phyloP scores from a whole-genome alignment of 2,888 invertebrate species.

The Leucophenga montana region DNA sequence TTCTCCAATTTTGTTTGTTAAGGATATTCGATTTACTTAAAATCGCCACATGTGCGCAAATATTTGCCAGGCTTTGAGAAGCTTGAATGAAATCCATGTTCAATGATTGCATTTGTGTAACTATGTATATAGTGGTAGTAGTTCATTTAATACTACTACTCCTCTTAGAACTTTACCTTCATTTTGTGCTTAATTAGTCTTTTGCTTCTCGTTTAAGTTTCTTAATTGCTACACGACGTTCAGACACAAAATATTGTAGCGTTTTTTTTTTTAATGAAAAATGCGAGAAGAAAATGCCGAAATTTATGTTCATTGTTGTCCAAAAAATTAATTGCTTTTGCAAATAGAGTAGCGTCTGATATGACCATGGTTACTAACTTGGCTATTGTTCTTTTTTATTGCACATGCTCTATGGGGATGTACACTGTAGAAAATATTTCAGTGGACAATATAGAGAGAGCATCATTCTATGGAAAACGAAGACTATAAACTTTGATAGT shows the following conservation, averaged over 20 bases:
- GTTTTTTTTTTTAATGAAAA: conserved; percentile 31
- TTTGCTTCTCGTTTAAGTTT: conserved; percentile 32
- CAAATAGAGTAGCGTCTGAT: conserved; percentile 53
- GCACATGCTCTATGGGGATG: not conserved
- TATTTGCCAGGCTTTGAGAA: conserved; percentile 60
- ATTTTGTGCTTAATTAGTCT: conserved; percentile 19
- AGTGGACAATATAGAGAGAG: not conserved
- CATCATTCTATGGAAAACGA: no score
- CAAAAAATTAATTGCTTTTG: conserved; percentile 65
- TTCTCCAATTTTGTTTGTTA: conserved; percentile 44
- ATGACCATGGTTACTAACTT: conserved; percentile 43
- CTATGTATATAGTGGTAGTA: not conserved
- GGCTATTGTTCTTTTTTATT: conserved; percentile 24
- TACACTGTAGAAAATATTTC: conserved; percentile 30
- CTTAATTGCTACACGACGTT: conserved; percentile 36
- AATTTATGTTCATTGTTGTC: conserved; percentile 56
- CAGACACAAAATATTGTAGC: not conserved
- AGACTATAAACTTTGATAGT: not conserved
- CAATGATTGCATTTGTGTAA: not conserved
- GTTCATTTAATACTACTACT: no score
- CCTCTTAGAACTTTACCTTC: not conserved
- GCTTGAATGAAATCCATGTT: not conserved
- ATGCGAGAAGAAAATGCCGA: conserved; percentile 40
- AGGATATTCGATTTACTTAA: conserved; percentile 37
- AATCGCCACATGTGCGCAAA: conserved; percentile 58